Base-by-base conservation (phyloP, 2,113 vertebrate genomes). In the Tautogolabrus adspersus region DNA sequence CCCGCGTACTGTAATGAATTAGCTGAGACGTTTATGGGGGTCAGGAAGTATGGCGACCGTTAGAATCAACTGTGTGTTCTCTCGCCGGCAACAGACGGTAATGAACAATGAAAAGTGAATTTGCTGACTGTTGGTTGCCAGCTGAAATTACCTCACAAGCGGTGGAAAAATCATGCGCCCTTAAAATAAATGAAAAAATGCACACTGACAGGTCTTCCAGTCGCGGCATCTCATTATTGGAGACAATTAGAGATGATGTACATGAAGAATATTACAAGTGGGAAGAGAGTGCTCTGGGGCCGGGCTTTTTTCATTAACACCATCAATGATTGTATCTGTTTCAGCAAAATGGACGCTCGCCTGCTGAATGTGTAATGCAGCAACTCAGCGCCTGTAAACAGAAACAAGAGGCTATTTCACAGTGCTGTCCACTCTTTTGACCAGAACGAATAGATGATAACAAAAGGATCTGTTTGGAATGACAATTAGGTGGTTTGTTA, bases 241-340 rank as follows among this genome's bases (percentile, higher is more conserved):
- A 92, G 88, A 87, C 86, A 90, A 93, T 93, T 89, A 91, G 82
- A 91, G 88, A 87, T 92, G 70, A 93, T 90, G 88, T 89, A 88
- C 71, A 92, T 83, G 82, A 86, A 71, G 85, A 91, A 91, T 86
- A 88, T 92, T 89, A 85, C 89, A 88, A 89, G 83, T 89, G 81
- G 80, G 74, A 18, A 49, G 72, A 82, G 79, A 83, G 71, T 85
- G 87, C 83, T 90, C 86, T 55, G 83, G 90, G 83, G 83, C 88
- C 66, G 87, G 69, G 77, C 62, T 88, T 87, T 90, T 89, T 90
- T 91, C 90, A 93, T 93, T 92, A 91, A 83, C 88, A 83, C 82
- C 72, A 72, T 79, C 82, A 67, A 73, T 88, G 91, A 91, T 91
- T 88, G 85, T 90, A 92, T 93, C 92, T 89, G 88, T 91, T 90